Conservation (phyloP, 2,888 invertebrate genomes). For the Zaprionus bogoriensis region DNA sequence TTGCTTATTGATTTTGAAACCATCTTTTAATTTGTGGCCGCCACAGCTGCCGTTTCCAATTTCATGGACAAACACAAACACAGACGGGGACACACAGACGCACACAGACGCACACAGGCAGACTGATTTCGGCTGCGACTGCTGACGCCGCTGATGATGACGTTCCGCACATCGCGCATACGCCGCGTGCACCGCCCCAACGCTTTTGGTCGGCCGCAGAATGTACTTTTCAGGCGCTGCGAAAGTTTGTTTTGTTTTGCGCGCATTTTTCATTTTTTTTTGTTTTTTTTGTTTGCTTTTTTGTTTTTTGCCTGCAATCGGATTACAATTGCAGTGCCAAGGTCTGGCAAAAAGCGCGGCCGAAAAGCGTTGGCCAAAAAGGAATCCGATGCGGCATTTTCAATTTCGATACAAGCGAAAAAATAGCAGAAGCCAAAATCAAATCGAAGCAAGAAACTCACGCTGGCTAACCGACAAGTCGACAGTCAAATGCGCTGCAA, state of each 20-base stretch:
- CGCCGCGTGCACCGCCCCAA: background rate
- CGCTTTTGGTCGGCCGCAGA: background rate
- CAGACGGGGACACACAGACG: background rate
- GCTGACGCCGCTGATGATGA: conserved; percentile 15
- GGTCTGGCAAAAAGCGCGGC: background rate
- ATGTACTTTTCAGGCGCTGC: background rate
- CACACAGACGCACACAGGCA: background rate
- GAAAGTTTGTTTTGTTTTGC: no score
- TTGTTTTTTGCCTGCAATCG: conserved; percentile 43
- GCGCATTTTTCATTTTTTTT: no score
- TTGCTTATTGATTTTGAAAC: conserved; percentile 49
- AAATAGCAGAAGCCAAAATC: conserved; percentile 5
- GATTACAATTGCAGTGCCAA: conserved; percentile 51
- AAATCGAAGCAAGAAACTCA: conserved; percentile 29
- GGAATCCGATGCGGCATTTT: conserved; percentile 24
- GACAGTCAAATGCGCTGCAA: background rate
- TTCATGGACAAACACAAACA: conserved; percentile 53
- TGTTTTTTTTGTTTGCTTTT: no score
- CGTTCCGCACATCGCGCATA: conserved; percentile 6
- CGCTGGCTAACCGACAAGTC: background rate
- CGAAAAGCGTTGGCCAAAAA: conserved; percentile 22
- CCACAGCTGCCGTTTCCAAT: conserved; percentile 54
- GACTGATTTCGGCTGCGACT: conserved; percentile 4
- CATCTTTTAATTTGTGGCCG: conserved; percentile 57
- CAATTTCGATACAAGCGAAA: conserved; percentile 31